These are phyloP conservation scores for Euglossa dilemma DNA, from an alignment of 1,140 invertebrate genomes.

Conservation along the genomic window DNA sequence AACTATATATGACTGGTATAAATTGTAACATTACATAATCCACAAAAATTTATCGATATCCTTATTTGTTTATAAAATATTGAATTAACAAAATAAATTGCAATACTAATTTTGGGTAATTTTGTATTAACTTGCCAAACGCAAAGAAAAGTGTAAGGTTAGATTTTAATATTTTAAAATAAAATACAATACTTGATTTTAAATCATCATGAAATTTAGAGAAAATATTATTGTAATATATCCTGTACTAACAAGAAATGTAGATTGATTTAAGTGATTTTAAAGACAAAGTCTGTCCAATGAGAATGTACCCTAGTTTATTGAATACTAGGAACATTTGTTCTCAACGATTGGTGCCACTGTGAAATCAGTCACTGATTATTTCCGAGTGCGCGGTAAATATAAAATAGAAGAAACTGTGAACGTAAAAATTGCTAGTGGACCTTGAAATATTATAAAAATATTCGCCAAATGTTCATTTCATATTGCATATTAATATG, in stretches of 20 bases:
- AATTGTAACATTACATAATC: neutral
- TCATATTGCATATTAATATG: neutral
- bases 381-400: conserved; percentile 39
- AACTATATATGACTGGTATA: neutral
- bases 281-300: neutral
- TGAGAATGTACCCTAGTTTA: conserved; percentile 23
- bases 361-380: neutral
- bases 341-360: neutral
- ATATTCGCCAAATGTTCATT: neutral
- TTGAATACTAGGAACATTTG: conserved; percentile 3
- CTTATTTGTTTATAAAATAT: neutral
- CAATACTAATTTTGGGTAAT: neutral
- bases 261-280: conserved; percentile 19
- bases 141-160: neutral
- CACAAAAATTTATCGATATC: neutral
- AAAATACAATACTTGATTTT: neutral
- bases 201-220: neutral
- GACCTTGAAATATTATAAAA: neutral
- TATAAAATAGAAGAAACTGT: conserved; percentile 6
- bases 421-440: neutral
- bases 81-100: neutral
- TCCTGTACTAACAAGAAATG: neutral
- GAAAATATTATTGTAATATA: neutral
- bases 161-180: conserved; percentile 12
- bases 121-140: neutral